Conservation (phyloP, 2,888 invertebrate genomes). For the Junonia oenone region DNA sequence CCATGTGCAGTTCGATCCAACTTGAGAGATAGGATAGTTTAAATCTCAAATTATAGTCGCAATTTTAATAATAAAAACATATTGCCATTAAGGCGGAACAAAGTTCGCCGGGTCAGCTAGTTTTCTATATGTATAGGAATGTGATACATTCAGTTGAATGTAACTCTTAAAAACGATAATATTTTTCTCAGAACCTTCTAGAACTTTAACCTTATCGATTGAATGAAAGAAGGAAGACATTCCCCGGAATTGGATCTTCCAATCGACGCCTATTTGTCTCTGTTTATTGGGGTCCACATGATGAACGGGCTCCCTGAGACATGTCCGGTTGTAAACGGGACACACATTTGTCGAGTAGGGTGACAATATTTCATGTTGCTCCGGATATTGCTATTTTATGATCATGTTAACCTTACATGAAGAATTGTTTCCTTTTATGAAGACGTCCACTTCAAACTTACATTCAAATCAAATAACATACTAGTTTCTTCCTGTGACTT, state of each 20-base stretch:
- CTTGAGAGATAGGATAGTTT: too few relatives aligned
- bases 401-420: neutral
- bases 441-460: neutral
- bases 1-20: too few relatives aligned
- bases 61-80: too few relatives aligned
- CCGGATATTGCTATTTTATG: neutral
- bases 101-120: too few relatives aligned
- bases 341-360: constrained; percentile 50
- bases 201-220: neutral
- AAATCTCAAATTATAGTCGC: too few relatives aligned
- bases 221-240: neutral
- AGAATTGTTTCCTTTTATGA: neutral
- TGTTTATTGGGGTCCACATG: constrained; percentile 56
- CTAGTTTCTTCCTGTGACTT: too few relatives aligned
- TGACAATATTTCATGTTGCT: constrained; percentile 1
- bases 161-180: too few relatives aligned
- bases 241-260: constrained; percentile 12
- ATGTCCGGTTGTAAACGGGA: constrained; percentile 45
- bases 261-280: constrained; percentile 29
- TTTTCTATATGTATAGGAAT: too few relatives aligned
- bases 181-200: too few relatives aligned
- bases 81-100: too few relatives aligned
- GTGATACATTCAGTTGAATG: too few relatives aligned
- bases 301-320: constrained; percentile 46
- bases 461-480: too few relatives aligned